Base-by-base conservation (phyloP, 2,797 vertebrate species). In the Strix occidentalis region DNA sequence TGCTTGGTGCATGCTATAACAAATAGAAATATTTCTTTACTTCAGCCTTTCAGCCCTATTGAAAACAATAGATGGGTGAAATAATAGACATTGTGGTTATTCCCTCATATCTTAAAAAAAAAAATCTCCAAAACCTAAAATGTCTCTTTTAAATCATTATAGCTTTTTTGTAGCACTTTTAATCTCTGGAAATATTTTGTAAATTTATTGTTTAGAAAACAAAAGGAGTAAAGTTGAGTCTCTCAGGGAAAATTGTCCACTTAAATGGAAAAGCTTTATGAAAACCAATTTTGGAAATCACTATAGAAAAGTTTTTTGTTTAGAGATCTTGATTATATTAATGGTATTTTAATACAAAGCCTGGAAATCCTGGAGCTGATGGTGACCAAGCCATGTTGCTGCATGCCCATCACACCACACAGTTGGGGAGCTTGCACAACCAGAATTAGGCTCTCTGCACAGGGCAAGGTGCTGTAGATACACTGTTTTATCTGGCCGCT, bases 371-470 rank as follows among this genome's bases (percentile, higher is more conserved):
- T 31, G 31, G 74, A 70, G 65, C 13, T 61, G 41, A 12, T 23
- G 56, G n/a, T 39, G 71, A 33, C 57, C 53, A 24, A 33, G n/a
- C 61, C 78, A 6, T 3, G 16, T 35, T 6, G 8, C 33, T 25
- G 11, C 5, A 0, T 35, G 28, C 33, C 53, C 18, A 1, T 57
- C 0, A 0, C 35, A 3, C 21, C 56, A 1, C 54, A 2, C 0
- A 0, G n/a, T 2, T 60, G 45, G 13, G 37, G 37, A 5, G 35
- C 76, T 79, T 13, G 10, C 23, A 3, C 16, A 26, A 11, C 54
- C 69, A 45, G n/a, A 43, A 45, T 48, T 43, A 18, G 37, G 13
- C 16, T 31, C 12, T 64, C n/a, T 28, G 11, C 18, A 5, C 10
- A 13, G 64, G 64, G 11, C 60, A 56, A 21, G 33, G 29, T 1